A percentile compares a stretch with the other conserved stretches of the same genome.
Conservation (phyloP, 2,888 invertebrate genomes). For the Eremobia ochroleuca region DNA sequence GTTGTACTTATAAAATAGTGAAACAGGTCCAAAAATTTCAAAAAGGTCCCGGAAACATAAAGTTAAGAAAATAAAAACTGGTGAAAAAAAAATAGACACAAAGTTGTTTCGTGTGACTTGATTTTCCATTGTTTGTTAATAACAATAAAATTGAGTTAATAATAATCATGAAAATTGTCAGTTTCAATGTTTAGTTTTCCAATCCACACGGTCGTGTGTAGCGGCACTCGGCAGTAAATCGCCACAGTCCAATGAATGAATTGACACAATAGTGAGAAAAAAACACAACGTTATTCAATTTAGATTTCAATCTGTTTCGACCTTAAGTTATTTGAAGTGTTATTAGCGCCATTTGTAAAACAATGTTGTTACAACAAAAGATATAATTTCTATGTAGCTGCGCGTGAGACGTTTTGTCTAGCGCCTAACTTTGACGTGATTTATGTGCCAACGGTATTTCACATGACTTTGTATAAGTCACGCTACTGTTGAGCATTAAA, state of each 20-base stretch:
- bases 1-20: neutral
- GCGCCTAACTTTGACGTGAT: constrained; percentile 65
- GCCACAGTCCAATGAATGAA: constrained; percentile 74
- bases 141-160: neutral
- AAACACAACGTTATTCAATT: constrained; percentile 77
- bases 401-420: constrained; percentile 73
- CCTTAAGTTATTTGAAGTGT: constrained; percentile 78
- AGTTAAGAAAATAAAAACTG: neutral
- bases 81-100: neutral
- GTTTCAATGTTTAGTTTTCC: constrained; percentile 28
- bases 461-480: constrained; percentile 58
- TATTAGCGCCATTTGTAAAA: constrained; percentile 83
- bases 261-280: constrained; percentile 85
- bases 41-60: neutral
- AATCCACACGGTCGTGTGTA: constrained; percentile 67
- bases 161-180: constrained; percentile 8
- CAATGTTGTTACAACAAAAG: constrained; percentile 79
- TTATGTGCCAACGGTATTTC: constrained; percentile 68
- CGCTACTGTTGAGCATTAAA: constrained; percentile 11
- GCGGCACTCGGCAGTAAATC: constrained; percentile 66
- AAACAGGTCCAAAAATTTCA: neutral
- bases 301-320: constrained; percentile 80
- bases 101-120: neutral
- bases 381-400: constrained; percentile 71
- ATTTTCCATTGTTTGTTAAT: neutral